Evolutionary conservation across 2,888 invertebrate species (phyloP).

Genomic region (Laspeyria flexula): DNA sequence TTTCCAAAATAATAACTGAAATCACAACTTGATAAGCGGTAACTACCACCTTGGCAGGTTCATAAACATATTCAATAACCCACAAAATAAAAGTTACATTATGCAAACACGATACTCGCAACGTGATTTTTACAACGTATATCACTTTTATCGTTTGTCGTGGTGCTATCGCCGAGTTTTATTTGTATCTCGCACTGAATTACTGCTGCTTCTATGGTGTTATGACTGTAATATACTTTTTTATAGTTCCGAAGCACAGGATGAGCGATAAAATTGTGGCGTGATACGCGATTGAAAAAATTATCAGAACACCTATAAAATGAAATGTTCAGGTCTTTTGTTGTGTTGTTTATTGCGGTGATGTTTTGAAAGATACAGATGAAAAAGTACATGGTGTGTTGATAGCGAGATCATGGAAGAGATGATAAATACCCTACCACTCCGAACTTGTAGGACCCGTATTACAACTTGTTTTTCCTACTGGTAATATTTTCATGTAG

Average conservation of each 20-base stretch:
- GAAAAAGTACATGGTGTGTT: background rate
- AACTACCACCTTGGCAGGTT: constrained; percentile 19
- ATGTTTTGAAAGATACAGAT: constrained; percentile 2
- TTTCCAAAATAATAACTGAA: too few relatives aligned
- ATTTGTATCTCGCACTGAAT: constrained; percentile 54
- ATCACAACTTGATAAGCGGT: background rate
- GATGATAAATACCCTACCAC: background rate
- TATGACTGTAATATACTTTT: constrained; percentile 60
- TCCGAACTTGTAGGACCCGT: too few relatives aligned
- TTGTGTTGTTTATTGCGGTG: constrained; percentile 13
- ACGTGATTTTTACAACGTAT: constrained; percentile 59
- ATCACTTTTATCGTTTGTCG: constrained; percentile 60
- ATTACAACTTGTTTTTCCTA: too few relatives aligned
- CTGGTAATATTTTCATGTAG: too few relatives aligned
- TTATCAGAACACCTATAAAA: constrained; percentile 44
- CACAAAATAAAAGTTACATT: constrained; percentile 48
- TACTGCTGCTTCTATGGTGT: constrained; percentile 54
- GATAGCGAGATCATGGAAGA: background rate
- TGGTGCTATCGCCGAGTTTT: constrained; percentile 57
- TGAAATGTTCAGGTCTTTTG: constrained; percentile 24
- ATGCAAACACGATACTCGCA: constrained; percentile 42
- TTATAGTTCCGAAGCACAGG: constrained; percentile 62
- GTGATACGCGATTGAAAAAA: constrained; percentile 46
- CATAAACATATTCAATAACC: constrained; percentile 47
- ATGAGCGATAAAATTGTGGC: constrained; percentile 50